Base-by-base conservation (phyloP, 2,797 vertebrate species). In the Dermochelys coriacea region DNA sequence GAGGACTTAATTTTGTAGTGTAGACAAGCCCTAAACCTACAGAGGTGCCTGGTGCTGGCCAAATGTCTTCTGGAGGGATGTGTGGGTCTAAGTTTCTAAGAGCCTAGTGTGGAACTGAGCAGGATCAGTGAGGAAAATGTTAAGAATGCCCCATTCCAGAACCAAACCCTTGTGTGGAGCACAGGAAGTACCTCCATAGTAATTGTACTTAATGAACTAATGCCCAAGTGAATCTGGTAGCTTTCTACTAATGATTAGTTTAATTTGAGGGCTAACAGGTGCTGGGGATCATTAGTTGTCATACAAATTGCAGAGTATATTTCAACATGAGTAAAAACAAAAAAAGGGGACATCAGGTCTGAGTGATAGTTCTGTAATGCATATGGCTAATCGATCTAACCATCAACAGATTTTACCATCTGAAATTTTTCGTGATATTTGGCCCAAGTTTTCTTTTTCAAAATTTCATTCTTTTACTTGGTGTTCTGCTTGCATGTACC, bases 371-470 rank as follows among this genome's bases (percentile, higher is more conserved):
- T 5, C 59, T 64, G 47, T 5, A 3, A 29, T 59, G 27, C 4
- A 64, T 19, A 16, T 83, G 12, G 37, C 34, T 51, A 68, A 68
- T 68, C 7, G 61, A n/a, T 64, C 45, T 47, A 47, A 47, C 34
- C 41, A 79, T 55, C 52, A 57, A 29, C 12, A 14, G 8, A 74
- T 45, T 27, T 74, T 77, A 49, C 74, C 27, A 16, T 7, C 12
- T 5, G 45, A 27, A 49, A 4, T 18, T 1, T 31, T 54, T 41
- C 23, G 14, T 9, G 3, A 51, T 52, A 64, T 0, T 0, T 2
- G 50, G 51, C 2, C 82, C 49, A 87, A 93, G 87, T 52, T 3
- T 2, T 12, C 16, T 57, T 75, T 84, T 31, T 45, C n/a, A 18
- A 82, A 6, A 15, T 57, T 85, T 29, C 23, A 14, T 49, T 49